Evolutionary conservation across 2,797 vertebrate genomes (phyloP), one percentile per base, ranked within the genome.

Genomic region (Scolopax bukidnonensis): DNA sequence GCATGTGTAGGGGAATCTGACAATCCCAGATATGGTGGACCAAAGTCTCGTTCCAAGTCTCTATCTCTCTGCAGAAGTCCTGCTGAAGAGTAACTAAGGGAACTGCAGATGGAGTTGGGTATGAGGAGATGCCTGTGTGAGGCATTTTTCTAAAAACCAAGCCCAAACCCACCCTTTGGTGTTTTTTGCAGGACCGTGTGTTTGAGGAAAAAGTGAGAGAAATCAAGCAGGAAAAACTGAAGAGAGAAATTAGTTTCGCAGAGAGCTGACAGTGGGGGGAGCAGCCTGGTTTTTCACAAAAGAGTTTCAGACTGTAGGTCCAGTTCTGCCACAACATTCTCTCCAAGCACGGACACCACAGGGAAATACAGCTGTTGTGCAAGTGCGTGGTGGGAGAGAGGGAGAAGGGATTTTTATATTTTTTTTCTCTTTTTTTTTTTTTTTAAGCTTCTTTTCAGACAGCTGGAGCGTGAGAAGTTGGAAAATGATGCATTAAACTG

Each of bases 391-490:
- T 64, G 80, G 51, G 77, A 74, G 77, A 74, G 76, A 76, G 16
- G 8, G 5, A 90, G 45, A 63, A 81, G 70, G 56, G 43, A 24
- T 60, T 45, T 63, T 36, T 36, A 36, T 36, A 36, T 36, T 36
- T 60, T 4, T 25, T 70, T 63, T 33, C 9, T 18, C 7, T 43
- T 43, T 17, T 7, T 43, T 18, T 12, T 45, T 59, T 50, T 59
- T 78, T 50, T 71, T 57, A 27, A 83, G 56, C 69, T 84, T 54
- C 50, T 88, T 90, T 54, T 70, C 43, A 70, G 92, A 57, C 94
- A 94, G 89, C 81, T 94, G 94, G 81, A 90, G 90, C 5, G 1
- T 80, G 92, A 96, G 92, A 89, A 96, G 78, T 19, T 48, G 63
- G 77, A 6, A 63, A 87, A 82, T 51, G 56, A 63, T 57, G 84